Evolutionary conservation across 2,888 invertebrate genomes (phyloP).

Genomic region (Lacanobia wlatinum): DNA sequence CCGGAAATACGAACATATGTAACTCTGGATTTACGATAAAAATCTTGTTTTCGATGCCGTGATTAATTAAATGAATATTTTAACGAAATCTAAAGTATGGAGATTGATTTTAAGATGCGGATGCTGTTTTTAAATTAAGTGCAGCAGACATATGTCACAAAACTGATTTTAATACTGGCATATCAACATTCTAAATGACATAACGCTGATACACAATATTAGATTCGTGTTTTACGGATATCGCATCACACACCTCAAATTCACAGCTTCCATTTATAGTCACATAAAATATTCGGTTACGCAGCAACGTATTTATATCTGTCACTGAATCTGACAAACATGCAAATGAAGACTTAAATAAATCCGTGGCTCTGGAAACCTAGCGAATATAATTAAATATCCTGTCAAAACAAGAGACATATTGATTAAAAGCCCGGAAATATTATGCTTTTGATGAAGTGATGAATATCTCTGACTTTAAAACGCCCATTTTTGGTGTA

Average conservation of each 20-base stretch:
- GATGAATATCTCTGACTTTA: constrained; percentile 12
- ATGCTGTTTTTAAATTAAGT: neutral
- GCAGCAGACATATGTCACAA: neutral
- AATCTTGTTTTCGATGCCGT: constrained; percentile 14
- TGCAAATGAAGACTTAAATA: constrained; percentile 35
- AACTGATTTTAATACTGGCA: constrained; percentile 23
- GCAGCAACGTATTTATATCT: constrained; percentile 55
- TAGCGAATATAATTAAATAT: constrained; percentile 37
- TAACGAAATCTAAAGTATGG: neutral
- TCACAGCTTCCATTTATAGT: constrained; percentile 64
- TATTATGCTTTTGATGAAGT: constrained; percentile 26
- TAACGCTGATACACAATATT: constrained; percentile 23
- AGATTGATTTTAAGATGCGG: constrained; percentile 7
- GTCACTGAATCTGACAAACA: constrained; percentile 44
- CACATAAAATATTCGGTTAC: constrained; percentile 57
- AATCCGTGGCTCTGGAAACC: constrained; percentile 33
- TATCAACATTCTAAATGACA: constrained; percentile 26
- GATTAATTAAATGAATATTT: constrained; percentile 11
- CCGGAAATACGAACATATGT: constrained; percentile 59
- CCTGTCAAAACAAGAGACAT: constrained; percentile 19
- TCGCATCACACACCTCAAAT: constrained; percentile 41
- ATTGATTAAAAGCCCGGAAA: constrained; percentile 41
- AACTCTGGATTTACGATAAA: constrained; percentile 16
- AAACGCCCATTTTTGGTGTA: constrained; percentile 5
- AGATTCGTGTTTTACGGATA: constrained; percentile 31